Evolutionary conservation across 1,140 invertebrate species (phyloP).

Genomic region (Venturia canescens): DNA sequence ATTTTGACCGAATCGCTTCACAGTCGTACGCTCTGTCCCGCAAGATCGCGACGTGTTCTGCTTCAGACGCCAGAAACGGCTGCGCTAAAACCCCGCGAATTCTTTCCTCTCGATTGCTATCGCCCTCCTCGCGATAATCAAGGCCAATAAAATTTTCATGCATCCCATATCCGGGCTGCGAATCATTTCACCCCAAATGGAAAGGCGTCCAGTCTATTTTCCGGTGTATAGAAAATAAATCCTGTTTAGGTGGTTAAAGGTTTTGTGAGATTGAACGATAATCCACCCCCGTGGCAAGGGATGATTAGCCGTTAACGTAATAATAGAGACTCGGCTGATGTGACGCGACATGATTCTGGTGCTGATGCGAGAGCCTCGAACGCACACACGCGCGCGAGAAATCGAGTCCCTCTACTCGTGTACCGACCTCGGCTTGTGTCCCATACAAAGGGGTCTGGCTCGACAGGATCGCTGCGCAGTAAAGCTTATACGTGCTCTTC

Average conservation of each 20-base stretch:
- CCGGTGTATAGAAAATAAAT: constrained; percentile 34
- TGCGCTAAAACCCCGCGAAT: too few relatives aligned
- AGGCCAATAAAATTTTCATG: neutral
- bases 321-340: constrained; percentile 56
- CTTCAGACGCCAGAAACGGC: too few relatives aligned
- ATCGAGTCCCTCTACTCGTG: constrained; percentile 15
- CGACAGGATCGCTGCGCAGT: neutral
- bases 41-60: neutral
- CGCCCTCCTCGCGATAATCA: neutral
- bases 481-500: neutral
- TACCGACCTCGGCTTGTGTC: constrained; percentile 44
- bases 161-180: neutral
- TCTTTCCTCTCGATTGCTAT: too few relatives aligned
- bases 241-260: constrained; percentile 12
- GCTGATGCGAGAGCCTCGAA: constrained; percentile 39
- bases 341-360: constrained; percentile 53
- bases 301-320: constrained; percentile 66
- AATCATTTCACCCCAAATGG: constrained; percentile 17
- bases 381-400: constrained; percentile 22
- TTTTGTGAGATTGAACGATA: constrained; percentile 21
- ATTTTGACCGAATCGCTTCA: neutral
- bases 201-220: neutral
- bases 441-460: constrained; percentile 36
- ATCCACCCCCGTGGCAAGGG: constrained; percentile 47
- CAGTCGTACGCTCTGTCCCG: too few relatives aligned